A percentile compares a stretch with the other conserved stretches of the same genome.
These are phyloP conservation scores for Alexandromys fortis DNA, from an alignment of 2,113 vertebrate genomes.

Conservation along the genomic window DNA sequence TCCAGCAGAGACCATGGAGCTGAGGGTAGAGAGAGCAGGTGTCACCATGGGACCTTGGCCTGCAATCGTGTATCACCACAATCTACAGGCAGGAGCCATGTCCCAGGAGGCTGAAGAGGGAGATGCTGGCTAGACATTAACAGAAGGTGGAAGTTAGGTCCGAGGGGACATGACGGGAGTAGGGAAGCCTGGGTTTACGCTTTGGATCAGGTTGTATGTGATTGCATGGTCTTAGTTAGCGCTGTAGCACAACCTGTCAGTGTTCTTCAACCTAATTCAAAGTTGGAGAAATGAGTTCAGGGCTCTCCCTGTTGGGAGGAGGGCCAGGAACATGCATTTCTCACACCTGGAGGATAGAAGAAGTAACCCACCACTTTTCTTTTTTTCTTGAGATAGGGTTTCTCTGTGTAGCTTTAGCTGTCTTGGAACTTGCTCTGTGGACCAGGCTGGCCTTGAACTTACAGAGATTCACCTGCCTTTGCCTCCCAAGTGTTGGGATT, in stretches of 20 bases:
- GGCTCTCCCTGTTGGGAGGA: neutral
- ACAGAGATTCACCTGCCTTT: too few species aligned
- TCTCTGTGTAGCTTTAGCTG: too few species aligned
- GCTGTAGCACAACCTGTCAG: neutral
- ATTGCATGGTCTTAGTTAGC: neutral
- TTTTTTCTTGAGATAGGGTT: too few species aligned
- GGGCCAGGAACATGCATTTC: neutral
- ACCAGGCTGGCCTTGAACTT: too few species aligned
- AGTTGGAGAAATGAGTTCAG: neutral
- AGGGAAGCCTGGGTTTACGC: neutral
- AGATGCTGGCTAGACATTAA: neutral
- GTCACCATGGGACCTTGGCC: neutral
- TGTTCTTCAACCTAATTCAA: neutral
- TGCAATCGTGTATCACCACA: accelerated
- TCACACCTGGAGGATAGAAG: neutral
- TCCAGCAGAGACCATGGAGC: conserved; percentile 94
- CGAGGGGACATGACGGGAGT: neutral
- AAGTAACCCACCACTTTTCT: too few species aligned
- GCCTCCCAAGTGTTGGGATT: too few species aligned
- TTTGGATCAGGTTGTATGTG: neutral
- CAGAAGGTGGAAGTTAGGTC: neutral
- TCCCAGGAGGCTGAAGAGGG: neutral
- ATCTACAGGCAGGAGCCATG: neutral
- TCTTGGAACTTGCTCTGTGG: too few species aligned
- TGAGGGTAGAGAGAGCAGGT: conserved; percentile 64